A percentile compares a stretch with the other conserved stretches of the same genome.
Evolutionary conservation across 2,888 invertebrate species (phyloP).

Genomic region (Caenorhabditis japonica): DNA sequence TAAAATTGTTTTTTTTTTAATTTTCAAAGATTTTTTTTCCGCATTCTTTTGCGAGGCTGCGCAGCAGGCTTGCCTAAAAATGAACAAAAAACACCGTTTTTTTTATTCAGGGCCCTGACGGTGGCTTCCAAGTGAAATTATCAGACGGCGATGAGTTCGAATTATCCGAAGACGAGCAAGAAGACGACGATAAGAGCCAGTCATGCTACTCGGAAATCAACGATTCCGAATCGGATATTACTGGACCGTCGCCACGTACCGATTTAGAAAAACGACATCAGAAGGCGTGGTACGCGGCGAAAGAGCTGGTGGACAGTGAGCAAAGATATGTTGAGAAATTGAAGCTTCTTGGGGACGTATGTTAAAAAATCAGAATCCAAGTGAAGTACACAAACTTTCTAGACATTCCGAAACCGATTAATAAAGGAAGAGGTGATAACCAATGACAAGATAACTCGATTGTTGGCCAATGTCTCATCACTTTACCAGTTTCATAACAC

Average conservation of each 20-base stretch:
- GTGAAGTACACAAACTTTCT: constrained; percentile 38
- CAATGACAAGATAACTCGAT: constrained; percentile 79
- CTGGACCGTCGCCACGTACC: constrained; percentile 19
- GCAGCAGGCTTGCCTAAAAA: too few species aligned
- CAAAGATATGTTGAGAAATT: constrained; percentile 82
- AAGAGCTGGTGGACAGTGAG: constrained; percentile 82
- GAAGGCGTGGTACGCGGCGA: constrained; percentile 80
- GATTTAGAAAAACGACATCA: constrained; percentile 64
- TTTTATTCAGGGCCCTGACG: constrained; percentile 67
- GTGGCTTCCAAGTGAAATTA: constrained; percentile 74
- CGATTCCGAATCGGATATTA: constrained; percentile 61
- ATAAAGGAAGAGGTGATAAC: constrained; percentile 82
- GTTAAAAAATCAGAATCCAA: constrained; percentile 4
- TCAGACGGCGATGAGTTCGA: constrained; percentile 72
- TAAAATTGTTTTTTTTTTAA: too few species aligned
- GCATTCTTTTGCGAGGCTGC: background rate
- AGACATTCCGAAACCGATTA: constrained; percentile 82
- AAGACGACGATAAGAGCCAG: constrained; percentile 70
- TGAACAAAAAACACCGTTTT: too few species aligned
- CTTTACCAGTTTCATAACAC: constrained; percentile 83
- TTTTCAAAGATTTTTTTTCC: too few species aligned
- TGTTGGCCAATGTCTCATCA: constrained; percentile 83
- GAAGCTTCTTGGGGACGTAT: constrained; percentile 82
- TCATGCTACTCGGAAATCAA: constrained; percentile 40
- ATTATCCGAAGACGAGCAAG: constrained; percentile 73